phyloP scores from a whole-genome alignment of 2,797 vertebrate species.

The Hipposideros larvatus region DNA sequence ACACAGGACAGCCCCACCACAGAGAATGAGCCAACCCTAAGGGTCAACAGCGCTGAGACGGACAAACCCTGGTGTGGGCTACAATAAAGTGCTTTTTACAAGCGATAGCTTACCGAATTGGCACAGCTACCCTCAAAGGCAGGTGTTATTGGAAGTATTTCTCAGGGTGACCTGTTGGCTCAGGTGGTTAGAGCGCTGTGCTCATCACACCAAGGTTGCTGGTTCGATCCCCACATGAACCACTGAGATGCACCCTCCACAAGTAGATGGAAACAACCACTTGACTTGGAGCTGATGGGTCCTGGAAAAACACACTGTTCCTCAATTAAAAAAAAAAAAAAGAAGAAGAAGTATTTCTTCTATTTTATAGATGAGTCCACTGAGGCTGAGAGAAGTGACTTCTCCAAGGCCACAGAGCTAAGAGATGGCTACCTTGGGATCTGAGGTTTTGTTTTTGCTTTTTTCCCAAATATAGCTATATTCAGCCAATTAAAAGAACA shows the following conservation, averaged over 20 bases:
- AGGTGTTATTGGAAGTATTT: not conserved
- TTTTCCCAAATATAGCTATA: not conserved
- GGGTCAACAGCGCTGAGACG: not conserved
- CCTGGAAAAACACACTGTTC: no score
- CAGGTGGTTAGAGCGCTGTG: no score
- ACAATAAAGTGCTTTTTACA: not conserved
- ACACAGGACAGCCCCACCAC: rapidly evolving
- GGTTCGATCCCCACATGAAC: no score
- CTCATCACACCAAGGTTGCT: no score
- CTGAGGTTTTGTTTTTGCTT: not conserved
- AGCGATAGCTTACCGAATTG: not conserved
- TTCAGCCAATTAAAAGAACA: not conserved
- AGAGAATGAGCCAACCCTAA: not conserved
- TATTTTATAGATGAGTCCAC: not conserved
- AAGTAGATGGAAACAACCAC: no score
- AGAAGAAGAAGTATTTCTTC: not conserved
- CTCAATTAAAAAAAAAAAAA: no score
- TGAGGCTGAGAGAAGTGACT: not conserved
- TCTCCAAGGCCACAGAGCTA: not conserved
- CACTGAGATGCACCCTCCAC: no score
- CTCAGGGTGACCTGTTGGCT: not conserved
- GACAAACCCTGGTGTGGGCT: rapidly evolving
- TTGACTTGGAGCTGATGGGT: no score
- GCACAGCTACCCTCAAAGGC: not conserved
- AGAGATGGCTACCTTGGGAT: not conserved